Evolutionary conservation across 1,140 invertebrate species (phyloP), one percentile per base, ranked within the genome.

Genomic region (Monochamus saltuarius): DNA sequence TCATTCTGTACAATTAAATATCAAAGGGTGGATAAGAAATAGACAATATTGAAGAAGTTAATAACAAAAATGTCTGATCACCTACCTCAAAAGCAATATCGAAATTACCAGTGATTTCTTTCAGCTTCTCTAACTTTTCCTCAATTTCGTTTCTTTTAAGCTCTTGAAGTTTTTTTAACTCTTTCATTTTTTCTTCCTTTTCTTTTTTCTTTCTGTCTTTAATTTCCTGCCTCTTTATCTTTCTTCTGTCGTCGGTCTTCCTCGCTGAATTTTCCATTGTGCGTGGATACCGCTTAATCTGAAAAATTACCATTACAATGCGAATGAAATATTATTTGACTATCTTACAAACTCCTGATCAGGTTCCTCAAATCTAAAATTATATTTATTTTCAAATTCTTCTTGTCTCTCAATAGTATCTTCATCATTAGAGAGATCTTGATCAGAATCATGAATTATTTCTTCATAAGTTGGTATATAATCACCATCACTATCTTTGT

Each of bases 311-410:
- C 22, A 29, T 29, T 29, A 29, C 6, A 6, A 29, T 3, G 6
- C 2, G 22, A 29, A 29, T 3, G 22, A 29, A 29, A 29, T 29
- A 59, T 58, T 8, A 45, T 42, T 45, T 39, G 45, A 50, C 47
- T 67, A 7, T 82, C 84, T 84, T 77, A 94, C 89, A 82, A 95
- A 97, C 69, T 97, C 92, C 50, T 89, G 84, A 80, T 97, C 95
- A 0, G 95, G 95, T 78, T 98, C 95, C 80, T 99, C 94, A 79
- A 91, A 99, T 66, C 96, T 84, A 76, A 96, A 97, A 80, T 98
- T 98, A 73, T 90, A 98, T 72, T 97, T 97, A 35, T 92, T 84
- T 72, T 98, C 96, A 82, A 97, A 98, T 76, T 91, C 84, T 45
- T 93, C 91, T 73, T 95, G 91, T 69, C 88, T 84, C 65, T 90